Evolutionary conservation across 2,797 vertebrate genomes (phyloP), one percentile per base, ranked within the genome.

Genomic region (Rhinichthys osculus): DNA sequence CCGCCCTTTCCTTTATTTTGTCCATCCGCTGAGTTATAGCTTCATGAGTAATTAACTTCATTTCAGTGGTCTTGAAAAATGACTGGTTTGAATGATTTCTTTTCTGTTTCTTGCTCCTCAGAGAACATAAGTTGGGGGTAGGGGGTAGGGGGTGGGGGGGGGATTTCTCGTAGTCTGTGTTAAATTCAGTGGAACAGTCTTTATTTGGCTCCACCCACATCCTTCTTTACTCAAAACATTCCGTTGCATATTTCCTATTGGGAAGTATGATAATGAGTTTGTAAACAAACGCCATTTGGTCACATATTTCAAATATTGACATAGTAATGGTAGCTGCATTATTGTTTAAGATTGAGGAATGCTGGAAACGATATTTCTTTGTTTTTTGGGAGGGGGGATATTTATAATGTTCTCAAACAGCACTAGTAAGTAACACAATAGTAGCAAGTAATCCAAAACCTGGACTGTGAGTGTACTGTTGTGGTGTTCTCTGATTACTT

Each of bases 401-500:
- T 27, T 27, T 27, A 27, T 27, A 27, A 27, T 27, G 27, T 27
- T 27, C 27, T 27, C 27, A 27, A 27, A 27, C 27, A 27, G 27
- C 27, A 27, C 40, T 42, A 74, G 57, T 82, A 27, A 74, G 30
- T 35, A 17, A 64, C 27, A 57, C 44, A 80, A 85, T 59, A 78
- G 30, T 52, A 27, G 23, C 5, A 54, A 30, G 80, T 78, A 90
- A 87, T 86, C 14, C 47, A 83, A 90, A 80, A 70, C 79, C 67
- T 44, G 21, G 57, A 67, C 52, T 83, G 64, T 81, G 72, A 79
- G 62, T 44, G 59, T 67, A 21, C 21, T 86, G 47, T 76, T 62
- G 21, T 59, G 47, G 54, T 27, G 27, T 27, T 86, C 47, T 87
- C 82, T 35, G 79, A 82, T 89, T 87, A 47, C 87, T 85, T 30